These are phyloP conservation scores for Gorsachius goisagi DNA, from an alignment of 2,113 vertebrate species.

Conservation along the genomic window DNA sequence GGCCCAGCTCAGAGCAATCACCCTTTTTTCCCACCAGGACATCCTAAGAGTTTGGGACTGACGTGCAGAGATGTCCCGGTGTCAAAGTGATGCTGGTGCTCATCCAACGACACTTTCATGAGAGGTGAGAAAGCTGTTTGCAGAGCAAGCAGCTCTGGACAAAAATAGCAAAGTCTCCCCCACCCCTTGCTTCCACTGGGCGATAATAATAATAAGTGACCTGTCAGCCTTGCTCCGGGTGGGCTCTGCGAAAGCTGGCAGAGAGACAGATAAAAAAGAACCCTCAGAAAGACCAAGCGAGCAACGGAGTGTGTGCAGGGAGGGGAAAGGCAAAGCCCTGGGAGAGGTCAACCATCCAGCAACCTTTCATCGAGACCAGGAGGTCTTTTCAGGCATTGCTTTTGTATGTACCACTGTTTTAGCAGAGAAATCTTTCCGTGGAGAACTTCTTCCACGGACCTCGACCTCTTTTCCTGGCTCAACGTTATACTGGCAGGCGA, in stretches of 20 bases:
- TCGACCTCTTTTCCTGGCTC: neutral
- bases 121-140: constrained; percentile 10
- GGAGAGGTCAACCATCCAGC: neutral
- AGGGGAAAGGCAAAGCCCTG: neutral
- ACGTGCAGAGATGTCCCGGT: neutral
- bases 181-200: neutral
- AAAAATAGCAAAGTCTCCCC: neutral
- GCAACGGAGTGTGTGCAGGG: neutral
- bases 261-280: neutral
- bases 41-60: neutral
- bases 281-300: neutral
- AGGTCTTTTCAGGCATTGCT: neutral
- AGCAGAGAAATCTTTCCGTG: neutral
- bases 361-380: neutral
- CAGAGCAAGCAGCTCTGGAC: neutral
- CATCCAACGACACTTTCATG: neutral
- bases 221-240: neutral
- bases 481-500: fast-evolving
- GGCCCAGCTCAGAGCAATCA: neutral
- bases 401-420: neutral
- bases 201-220: neutral
- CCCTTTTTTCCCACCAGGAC: neutral
- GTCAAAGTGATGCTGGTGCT: neutral
- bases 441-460: neutral
- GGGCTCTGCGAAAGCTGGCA: neutral